Conservation (phyloP, 2,113 vertebrate species). For the Monopterus albus region DNA sequence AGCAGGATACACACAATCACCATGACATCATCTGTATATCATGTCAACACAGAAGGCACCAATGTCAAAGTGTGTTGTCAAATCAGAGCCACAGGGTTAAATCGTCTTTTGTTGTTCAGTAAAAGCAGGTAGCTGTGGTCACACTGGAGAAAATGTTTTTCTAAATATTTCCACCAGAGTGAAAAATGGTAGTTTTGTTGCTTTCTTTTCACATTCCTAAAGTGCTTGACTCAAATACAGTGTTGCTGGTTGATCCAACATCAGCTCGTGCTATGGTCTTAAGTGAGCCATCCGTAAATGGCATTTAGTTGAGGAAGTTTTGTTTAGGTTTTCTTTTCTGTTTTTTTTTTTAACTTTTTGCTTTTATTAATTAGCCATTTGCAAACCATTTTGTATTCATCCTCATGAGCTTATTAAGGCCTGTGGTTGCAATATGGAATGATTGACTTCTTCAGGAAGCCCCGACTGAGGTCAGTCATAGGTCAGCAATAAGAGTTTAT, state of each 20-base stretch:
- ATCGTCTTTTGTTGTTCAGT: background rate
- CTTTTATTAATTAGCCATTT: background rate
- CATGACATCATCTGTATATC: conserved; percentile 6
- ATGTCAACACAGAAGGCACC: background rate
- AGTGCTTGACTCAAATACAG: background rate
- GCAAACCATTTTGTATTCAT: background rate
- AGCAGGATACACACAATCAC: background rate
- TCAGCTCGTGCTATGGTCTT: background rate
- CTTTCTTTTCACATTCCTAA: background rate
- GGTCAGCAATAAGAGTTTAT: background rate
- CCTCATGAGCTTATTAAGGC: too few species aligned
- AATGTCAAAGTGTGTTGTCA: background rate
- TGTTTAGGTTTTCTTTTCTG: too few species aligned
- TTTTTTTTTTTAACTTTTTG: too few species aligned
- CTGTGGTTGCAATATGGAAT: background rate
- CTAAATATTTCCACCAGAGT: background rate
- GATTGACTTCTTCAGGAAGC: too few species aligned
- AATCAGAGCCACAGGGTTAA: background rate
- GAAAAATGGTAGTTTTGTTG: background rate
- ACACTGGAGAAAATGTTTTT: conserved; percentile 12
- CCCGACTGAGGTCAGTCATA: too few species aligned
- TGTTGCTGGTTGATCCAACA: background rate
- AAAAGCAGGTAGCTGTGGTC: conserved; percentile 10
- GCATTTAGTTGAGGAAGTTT: too few species aligned
- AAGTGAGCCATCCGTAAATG: background rate